Conservation (phyloP, 2,113 vertebrate genomes). For the Calyptomena viridis region DNA sequence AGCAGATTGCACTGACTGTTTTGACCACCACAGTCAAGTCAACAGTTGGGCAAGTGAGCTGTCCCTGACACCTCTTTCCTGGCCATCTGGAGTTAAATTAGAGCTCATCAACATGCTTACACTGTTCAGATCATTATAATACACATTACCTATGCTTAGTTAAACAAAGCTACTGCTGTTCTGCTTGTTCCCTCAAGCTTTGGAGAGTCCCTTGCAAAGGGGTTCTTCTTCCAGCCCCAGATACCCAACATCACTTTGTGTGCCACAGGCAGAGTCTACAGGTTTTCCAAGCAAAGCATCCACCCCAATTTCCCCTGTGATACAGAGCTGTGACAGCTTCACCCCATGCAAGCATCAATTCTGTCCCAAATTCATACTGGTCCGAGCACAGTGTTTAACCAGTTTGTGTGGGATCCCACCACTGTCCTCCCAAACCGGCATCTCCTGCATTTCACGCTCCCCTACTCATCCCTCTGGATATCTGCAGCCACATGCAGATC, state of each 20-base stretch:
- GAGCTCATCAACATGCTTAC: background rate
- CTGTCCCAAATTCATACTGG: background rate
- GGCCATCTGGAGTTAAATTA: slow-evolving; percentile 47
- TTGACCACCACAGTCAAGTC: background rate
- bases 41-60: background rate
- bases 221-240: background rate
- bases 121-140: background rate
- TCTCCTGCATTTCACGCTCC: background rate
- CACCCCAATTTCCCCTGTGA: background rate
- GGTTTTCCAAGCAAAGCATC: background rate
- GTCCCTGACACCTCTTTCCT: background rate
- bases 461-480: background rate
- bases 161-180: background rate
- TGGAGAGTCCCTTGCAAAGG: background rate
- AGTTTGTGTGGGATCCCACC: background rate
- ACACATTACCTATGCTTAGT: background rate
- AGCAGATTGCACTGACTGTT: background rate
- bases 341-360: background rate
- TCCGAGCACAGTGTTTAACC: background rate
- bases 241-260: background rate
- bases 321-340: background rate
- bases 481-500: background rate
- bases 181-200: background rate
- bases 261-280: background rate
- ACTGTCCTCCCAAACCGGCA: background rate